phyloP scores from a whole-genome alignment of 2,888 invertebrate species.

The Pyrrhia umbra region DNA sequence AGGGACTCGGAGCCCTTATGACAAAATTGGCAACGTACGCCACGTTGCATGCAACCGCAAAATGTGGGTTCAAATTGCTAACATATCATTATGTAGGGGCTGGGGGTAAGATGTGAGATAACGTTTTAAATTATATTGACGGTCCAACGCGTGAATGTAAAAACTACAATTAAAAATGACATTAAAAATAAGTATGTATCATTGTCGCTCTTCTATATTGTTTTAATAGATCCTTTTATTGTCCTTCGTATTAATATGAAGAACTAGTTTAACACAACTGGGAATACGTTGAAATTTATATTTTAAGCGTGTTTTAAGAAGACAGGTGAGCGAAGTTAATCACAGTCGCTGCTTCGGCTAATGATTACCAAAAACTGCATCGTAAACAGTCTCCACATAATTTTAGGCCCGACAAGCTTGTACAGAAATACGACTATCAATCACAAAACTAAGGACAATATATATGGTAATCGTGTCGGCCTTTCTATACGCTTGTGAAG shows the following conservation, averaged over 20 bases:
- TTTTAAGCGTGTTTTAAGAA: constrained; percentile 16
- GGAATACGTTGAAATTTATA: too few relatives aligned
- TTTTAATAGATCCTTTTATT: not conserved
- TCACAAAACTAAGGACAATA: constrained; percentile 66
- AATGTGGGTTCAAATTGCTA: constrained; percentile 61
- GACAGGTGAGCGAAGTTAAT: constrained; percentile 30
- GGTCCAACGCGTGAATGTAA: constrained; percentile 45
- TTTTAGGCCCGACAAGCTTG: constrained; percentile 43
- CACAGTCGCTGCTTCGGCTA: constrained; percentile 25
- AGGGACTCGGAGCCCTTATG: constrained; percentile 55
- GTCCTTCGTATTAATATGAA: not conserved
- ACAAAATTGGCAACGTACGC: constrained; percentile 68
- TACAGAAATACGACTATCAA: constrained; percentile 64
- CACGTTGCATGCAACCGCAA: constrained; percentile 53
- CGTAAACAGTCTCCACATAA: constrained; percentile 27
- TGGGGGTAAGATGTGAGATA: constrained; percentile 55
- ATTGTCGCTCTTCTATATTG: constrained; percentile 19
- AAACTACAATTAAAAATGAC: constrained; percentile 39
- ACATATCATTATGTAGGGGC: constrained; percentile 69
- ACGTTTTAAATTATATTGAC: constrained; percentile 56
- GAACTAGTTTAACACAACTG: too few relatives aligned
- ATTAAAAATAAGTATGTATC: constrained; percentile 12
- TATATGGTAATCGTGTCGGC: constrained; percentile 66
- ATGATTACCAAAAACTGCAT: constrained; percentile 44
- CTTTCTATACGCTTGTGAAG: constrained; percentile 59